Percentiles rank a stretch among this genome's conserved stretches.
Evolutionary conservation across 1,140 invertebrate species (phyloP).

Genomic region (Psilanteris sp.): DNA sequence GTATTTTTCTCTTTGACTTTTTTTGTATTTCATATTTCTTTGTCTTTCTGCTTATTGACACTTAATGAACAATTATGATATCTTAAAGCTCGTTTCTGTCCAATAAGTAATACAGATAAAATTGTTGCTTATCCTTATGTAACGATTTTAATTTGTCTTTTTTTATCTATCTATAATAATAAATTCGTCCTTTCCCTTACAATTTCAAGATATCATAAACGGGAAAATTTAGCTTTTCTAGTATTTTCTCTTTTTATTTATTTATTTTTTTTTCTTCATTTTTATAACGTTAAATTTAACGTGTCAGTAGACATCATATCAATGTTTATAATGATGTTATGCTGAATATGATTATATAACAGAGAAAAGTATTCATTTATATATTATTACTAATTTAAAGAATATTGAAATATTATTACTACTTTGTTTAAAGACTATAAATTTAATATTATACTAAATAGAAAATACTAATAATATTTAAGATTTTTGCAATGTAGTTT

Average conservation of each 20-base stretch:
- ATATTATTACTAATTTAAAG: too few relatives aligned
- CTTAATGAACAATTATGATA: conserved; percentile 18
- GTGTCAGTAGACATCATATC: too few relatives aligned
- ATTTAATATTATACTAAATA: too few relatives aligned
- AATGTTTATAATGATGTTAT: too few relatives aligned
- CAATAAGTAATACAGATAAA: conserved; percentile 31
- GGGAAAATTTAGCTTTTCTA: conserved; percentile 47
- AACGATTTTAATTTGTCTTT: conserved; percentile 6
- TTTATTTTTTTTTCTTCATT: too few relatives aligned
- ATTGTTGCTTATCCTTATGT: conserved; percentile 6
- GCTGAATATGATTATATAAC: conserved; percentile 12
- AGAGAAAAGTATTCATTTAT: too few relatives aligned
- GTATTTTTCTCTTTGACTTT: conserved; percentile 38
- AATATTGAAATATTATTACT: too few relatives aligned
- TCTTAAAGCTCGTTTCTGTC: conserved; percentile 45
- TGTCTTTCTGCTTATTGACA: neutral
- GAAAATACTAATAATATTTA: too few relatives aligned
- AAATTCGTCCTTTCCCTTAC: neutral
- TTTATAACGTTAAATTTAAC: too few relatives aligned
- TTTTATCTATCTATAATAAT: too few relatives aligned
- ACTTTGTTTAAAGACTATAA: too few relatives aligned
- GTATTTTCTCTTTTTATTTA: conserved; percentile 23
- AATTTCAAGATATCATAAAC: conserved; percentile 19
- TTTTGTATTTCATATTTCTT: neutral
- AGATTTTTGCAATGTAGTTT: too few relatives aligned